Evolutionary conservation across 2,797 vertebrate species (phyloP), one percentile per base, ranked within the genome.

Genomic region (Paramormyrops hopkinsi): DNA sequence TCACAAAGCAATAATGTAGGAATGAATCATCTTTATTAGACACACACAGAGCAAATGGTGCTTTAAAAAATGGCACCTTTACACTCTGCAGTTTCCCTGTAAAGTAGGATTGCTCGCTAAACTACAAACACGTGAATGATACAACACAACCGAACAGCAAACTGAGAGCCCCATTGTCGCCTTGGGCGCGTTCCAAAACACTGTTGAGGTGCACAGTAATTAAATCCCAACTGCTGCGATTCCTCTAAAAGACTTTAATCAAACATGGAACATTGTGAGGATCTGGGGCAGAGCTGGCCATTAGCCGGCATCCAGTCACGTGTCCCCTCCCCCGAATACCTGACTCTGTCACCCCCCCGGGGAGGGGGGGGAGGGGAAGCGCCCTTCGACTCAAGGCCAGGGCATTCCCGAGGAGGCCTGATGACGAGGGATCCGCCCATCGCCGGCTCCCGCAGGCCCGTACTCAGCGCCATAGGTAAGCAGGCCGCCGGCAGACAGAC

Each of bases 211-310:
- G 65, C 62, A 79, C 50, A n/a, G 46, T 50, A 62, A 46, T 48
- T 62, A 44, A 89, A 85, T 69, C 84, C 59, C 33, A 89, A 50
- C 83, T 41, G n/a, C 51, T 54, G 89, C 2, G 69, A 62, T 54
- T 53, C 48, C 19, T 37, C 85, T 29, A 87, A 48, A 33, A 44
- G 86, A 44, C 48, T 25, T 50, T 51, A 85, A 85, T 85, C 50
- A 51, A 85, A 85, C 83, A 56, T 44, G 37, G 73, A 86, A 17
- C 3, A 62, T 46, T 41, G 56, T 17, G 48, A 14, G 46, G 14
- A 37, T 19, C 51, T 56, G 88, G 5, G 29, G 37, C 7, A 41
- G 37, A 44, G 37, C 33, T 76, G 69, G 69, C 69, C 62, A 33
- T 9, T 69, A 29, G 25, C 62, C 62, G 11, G 3, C 25, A 69